Evolutionary conservation across 2,888 invertebrate genomes (phyloP).

Genomic region (Antheraea assamensis): DNA sequence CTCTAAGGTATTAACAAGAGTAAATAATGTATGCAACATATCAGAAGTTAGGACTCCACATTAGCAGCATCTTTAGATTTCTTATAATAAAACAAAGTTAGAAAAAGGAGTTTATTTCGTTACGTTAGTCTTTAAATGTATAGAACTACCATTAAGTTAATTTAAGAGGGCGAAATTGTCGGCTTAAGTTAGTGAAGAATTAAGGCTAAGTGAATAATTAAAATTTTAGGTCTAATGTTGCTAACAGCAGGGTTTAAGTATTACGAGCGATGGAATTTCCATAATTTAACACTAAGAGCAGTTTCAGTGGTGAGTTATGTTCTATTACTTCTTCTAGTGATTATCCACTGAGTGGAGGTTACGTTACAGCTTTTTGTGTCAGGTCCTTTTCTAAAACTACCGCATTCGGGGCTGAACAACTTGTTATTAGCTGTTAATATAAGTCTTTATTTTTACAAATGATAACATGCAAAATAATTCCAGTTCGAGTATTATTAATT

Average conservation of each 20-base stretch:
- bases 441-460: no score
- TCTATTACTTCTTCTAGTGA: neutral
- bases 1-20: neutral
- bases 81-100: no score
- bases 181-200: neutral
- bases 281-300: conserved; percentile 68
- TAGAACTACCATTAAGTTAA: neutral
- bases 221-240: conserved; percentile 54
- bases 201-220: neutral
- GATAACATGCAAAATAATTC: no score
- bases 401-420: neutral
- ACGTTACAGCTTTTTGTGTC: neutral
- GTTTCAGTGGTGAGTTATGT: conserved; percentile 58
- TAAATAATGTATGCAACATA: neutral
- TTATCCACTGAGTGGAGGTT: neutral
- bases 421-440: no score
- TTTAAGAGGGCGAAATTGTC: neutral
- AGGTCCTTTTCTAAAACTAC: neutral
- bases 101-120: no score
- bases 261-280: conserved; percentile 70
- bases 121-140: neutral
- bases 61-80: neutral
- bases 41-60: neutral
- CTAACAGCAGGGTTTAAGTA: conserved; percentile 59
- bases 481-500: no score